These are phyloP conservation scores for Apus apus DNA, from an alignment of 2,113 vertebrate species.

Conservation along the genomic window DNA sequence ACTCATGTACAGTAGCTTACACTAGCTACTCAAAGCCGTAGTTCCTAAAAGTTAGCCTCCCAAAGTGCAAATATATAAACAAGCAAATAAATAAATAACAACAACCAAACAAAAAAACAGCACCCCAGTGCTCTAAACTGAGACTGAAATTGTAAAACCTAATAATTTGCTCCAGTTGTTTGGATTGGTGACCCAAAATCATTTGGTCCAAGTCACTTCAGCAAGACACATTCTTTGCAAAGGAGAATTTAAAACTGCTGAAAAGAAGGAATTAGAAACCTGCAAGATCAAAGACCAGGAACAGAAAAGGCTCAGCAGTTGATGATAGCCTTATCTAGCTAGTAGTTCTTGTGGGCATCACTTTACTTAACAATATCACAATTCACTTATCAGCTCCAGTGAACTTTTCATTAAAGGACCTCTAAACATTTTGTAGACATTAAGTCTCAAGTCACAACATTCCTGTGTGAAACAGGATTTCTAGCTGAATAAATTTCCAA, in stretches of 20 bases:
- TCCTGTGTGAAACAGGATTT: not conserved
- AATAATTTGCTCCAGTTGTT: not conserved
- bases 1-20: not conserved
- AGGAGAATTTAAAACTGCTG: not conserved
- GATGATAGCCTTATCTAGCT: not conserved
- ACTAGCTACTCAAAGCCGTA: not conserved
- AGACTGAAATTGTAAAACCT: not conserved
- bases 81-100: no score
- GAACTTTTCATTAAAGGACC: not conserved
- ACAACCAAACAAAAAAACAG: not conserved
- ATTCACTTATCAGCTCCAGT: not conserved
- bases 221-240: not conserved
- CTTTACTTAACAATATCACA: not conserved
- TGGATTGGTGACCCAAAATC: not conserved
- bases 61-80: not conserved
- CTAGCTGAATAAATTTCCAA: not conserved
- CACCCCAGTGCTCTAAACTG: not conserved
- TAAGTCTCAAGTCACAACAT: not conserved
- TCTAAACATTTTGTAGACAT: not conserved
- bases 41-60: not conserved
- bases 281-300: slow-evolving; percentile 17
- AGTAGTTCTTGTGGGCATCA: not conserved
- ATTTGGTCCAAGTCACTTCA: not conserved
- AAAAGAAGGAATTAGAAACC: not conserved
- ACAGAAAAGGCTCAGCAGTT: not conserved